phyloP scores from a whole-genome alignment of 2,797 vertebrate species.

The Sebastes iracundus region DNA sequence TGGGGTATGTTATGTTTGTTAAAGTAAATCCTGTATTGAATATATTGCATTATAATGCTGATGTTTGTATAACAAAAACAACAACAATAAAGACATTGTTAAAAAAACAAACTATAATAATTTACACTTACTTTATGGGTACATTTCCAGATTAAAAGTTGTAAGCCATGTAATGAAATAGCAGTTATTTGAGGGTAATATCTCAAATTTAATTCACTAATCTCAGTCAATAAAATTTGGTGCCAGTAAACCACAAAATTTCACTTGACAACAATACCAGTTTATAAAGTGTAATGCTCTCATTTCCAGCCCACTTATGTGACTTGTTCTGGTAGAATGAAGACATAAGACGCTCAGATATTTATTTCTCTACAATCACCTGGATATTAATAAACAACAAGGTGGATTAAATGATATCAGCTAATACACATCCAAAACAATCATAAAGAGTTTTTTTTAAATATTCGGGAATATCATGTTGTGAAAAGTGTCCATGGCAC shows the following conservation, averaged over 20 bases:
- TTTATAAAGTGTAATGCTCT: not conserved
- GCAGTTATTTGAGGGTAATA: not conserved
- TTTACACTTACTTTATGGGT: not conserved
- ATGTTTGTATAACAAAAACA: too few species aligned
- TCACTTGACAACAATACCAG: not conserved
- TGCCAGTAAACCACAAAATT: not conserved
- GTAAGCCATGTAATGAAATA: not conserved
- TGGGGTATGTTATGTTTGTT: too few species aligned
- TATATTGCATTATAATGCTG: too few species aligned
- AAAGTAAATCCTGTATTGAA: too few species aligned
- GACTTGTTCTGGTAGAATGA: not conserved
- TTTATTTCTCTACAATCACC: not conserved
- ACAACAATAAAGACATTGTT: too few species aligned
- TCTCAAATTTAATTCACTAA: not conserved
- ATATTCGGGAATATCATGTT: not conserved
- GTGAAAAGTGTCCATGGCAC: slow-evolving; percentile 20
- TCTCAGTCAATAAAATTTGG: not conserved
- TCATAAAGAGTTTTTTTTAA: not conserved
- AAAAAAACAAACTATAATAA: not conserved
- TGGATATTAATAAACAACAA: slow-evolving; percentile 2
- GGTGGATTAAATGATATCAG: not conserved
- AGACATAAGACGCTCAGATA: not conserved
- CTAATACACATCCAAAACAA: not conserved
- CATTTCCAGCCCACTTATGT: not conserved
- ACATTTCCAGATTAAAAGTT: not conserved